Evolutionary conservation across 2,113 vertebrate species (phyloP).

Genomic region (Puma concolor): DNA sequence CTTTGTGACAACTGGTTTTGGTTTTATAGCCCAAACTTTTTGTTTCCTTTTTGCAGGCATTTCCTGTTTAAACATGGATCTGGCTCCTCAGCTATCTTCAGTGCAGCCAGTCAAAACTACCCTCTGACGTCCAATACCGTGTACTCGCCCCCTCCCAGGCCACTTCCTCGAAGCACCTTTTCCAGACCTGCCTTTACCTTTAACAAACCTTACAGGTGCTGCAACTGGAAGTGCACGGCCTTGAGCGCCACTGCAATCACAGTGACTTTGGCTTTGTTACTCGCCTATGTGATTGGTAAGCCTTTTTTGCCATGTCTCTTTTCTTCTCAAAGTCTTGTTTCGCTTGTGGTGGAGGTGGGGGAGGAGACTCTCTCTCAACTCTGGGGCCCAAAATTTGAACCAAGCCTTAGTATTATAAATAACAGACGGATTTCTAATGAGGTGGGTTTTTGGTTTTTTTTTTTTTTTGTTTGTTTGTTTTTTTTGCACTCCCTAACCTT

Average conservation of each 20-base stretch:
- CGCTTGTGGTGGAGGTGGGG: background rate
- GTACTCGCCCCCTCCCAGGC: conserved; percentile 96
- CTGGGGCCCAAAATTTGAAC: conserved; percentile 31
- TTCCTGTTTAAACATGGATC: conserved; percentile 99
- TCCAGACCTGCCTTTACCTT: conserved; percentile 97
- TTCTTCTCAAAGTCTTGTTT: conserved; percentile 63
- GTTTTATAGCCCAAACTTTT: conserved; percentile 73
- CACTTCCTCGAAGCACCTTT: conserved; percentile 96
- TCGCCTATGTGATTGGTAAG: conserved; percentile 98
- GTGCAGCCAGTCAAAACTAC: conserved; percentile 96
- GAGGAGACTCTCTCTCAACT: background rate
- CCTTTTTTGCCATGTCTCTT: background rate
- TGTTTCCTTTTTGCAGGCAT: conserved; percentile 89
- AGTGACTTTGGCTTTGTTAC: conserved; percentile 93
- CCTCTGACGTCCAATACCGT: conserved; percentile 97
- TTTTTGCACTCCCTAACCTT: conserved; percentile 67
- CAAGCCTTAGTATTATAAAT: conserved; percentile 62
- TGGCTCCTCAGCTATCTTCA: conserved; percentile 96
- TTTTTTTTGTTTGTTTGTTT: conserved; percentile 17
- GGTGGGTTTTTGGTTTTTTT: background rate
- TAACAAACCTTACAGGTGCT: conserved; percentile 98
- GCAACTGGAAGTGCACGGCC: conserved; percentile 98
- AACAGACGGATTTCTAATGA: conserved; percentile 69
- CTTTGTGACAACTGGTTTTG: conserved; percentile 17
- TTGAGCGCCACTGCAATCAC: conserved; percentile 96